A percentile compares a stretch with the other conserved stretches of the same genome.
Conservation (phyloP, 1,140 invertebrate species). For the Cyrtorhinus lividipennis region DNA sequence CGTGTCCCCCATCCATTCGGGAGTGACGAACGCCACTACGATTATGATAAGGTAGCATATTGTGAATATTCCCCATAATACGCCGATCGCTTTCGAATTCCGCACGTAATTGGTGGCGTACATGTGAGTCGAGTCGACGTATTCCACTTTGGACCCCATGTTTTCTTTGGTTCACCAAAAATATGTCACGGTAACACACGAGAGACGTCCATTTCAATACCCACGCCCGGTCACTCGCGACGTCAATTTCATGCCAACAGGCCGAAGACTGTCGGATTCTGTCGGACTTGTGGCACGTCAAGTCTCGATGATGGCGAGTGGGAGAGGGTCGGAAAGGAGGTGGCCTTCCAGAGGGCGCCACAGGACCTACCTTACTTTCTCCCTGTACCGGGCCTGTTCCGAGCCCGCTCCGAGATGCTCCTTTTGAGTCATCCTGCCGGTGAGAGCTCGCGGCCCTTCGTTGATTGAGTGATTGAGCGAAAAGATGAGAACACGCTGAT, state of each 20-base stretch:
- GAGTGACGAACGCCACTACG: slow-evolving; percentile 86
- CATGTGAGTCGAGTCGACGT: slow-evolving; percentile 73
- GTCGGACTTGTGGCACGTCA: not conserved
- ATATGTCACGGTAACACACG: not conserved
- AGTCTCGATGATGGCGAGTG: not conserved
- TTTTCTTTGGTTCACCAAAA: slow-evolving; percentile 23
- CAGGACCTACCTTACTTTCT: not conserved
- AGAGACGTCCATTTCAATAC: not conserved
- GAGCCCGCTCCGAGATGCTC: no score
- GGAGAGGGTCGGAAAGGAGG: not conserved
- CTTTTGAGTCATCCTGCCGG: not conserved
- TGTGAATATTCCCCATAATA: slow-evolving; percentile 91
- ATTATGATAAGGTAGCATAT: slow-evolving; percentile 93
- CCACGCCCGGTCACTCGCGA: not conserved
- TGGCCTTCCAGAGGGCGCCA: not conserved
- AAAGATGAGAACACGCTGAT: no score
- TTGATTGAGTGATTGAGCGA: no score
- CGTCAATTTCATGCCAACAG: not conserved
- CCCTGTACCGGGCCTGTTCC: not conserved
- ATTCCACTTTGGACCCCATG: slow-evolving; percentile 82
- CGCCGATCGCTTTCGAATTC: slow-evolving; percentile 91
- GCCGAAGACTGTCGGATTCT: not conserved
- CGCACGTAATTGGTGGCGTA: slow-evolving; percentile 86
- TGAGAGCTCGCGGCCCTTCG: no score
- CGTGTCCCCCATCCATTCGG: slow-evolving; percentile 72